These are phyloP conservation scores for Zaprionus taronus DNA, from an alignment of 1,140 invertebrate genomes.

Conservation along the genomic window DNA sequence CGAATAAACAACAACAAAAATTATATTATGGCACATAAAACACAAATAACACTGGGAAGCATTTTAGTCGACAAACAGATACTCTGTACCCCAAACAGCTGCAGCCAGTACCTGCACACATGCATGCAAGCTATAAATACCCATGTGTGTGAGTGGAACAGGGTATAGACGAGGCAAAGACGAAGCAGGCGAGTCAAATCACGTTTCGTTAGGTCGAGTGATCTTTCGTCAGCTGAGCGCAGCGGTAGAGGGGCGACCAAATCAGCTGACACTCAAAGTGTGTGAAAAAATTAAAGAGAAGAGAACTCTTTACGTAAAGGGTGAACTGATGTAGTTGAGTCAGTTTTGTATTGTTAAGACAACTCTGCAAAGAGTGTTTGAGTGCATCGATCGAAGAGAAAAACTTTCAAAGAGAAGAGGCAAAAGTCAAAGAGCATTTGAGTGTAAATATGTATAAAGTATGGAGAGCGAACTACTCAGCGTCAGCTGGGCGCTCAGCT, in stretches of 20 bases:
- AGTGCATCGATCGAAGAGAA: conserved; percentile 10
- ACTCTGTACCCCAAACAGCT: conserved; percentile 27
- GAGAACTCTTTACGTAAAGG: conserved; percentile 8
- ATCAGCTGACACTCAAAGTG: conserved; percentile 31
- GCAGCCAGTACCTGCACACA: conserved; percentile 10
- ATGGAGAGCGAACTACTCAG: neutral
- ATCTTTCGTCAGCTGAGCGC: conserved; percentile 26
- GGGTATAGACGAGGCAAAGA: conserved; percentile 13
- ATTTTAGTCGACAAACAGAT: neutral
- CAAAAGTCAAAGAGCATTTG: neutral
- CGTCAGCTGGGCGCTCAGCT: conserved; percentile 6
- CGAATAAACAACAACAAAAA: conserved; percentile 36
- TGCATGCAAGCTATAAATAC: conserved; percentile 1
- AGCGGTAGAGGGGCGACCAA: conserved; percentile 1
- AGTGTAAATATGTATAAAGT: neutral
- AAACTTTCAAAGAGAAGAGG: neutral
- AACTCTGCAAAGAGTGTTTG: conserved; percentile 14
- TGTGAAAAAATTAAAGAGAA: conserved; percentile 10
- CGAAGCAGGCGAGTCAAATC: conserved; percentile 47
- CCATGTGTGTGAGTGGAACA: neutral
- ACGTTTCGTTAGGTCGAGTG: conserved; percentile 59
- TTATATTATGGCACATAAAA: conserved; percentile 50
- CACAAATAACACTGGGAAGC: conserved; percentile 27
- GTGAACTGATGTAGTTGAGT: conserved; percentile 12
- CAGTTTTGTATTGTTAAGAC: neutral